Evolutionary conservation across 2,113 vertebrate species (phyloP), one percentile per base, ranked within the genome.

Genomic region (Rhinichthys klamathensis): DNA sequence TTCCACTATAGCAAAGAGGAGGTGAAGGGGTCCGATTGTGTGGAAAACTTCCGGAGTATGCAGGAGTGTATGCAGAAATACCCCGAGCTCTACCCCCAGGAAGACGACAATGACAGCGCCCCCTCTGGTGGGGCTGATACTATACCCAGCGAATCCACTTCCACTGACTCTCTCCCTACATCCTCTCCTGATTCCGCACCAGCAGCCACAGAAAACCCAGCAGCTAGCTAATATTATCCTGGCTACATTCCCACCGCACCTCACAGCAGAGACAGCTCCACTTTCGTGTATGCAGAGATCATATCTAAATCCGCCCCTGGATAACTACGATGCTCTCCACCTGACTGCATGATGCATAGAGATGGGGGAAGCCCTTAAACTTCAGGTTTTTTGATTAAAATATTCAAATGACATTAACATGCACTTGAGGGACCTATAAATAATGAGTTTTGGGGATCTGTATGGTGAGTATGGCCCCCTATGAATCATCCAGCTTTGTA

Each of bases 1-100:
- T 99, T 99, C 93, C 98, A 99, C 94, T 95, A 99, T 86, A 99
- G 98, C 88, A 95, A 92, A 9, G 97, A 98, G 90, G 98, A 99
- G 79, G 92, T 98, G 91, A 99, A 99, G 86, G 98, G 98, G 63
- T 98, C 97, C 0, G 97, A 99, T 89, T 99, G 98, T 92, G 92
- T 99, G 38, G 96, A 97, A 80, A 92, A 98, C 85, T 99, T 99
- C 91, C 96, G 96, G 77, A 92, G 93, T 91, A 99, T 99, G 98
- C 98, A 99, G 81, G 97, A 99, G 73, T 99, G 97, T 92, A 99
- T 99, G 97, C 97, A 99, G 90, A 97, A 90, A 84, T 99, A 96
- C 88, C 98, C 98, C 0, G 98, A 99, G 92, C 96, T 99, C 82
- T 99, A 98, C 87, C 97, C 98, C 18, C 97, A 98, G 89, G 98